These are phyloP conservation scores for Eustalomyia histrio DNA, from an alignment of 2,888 invertebrate genomes.

Conservation along the genomic window DNA sequence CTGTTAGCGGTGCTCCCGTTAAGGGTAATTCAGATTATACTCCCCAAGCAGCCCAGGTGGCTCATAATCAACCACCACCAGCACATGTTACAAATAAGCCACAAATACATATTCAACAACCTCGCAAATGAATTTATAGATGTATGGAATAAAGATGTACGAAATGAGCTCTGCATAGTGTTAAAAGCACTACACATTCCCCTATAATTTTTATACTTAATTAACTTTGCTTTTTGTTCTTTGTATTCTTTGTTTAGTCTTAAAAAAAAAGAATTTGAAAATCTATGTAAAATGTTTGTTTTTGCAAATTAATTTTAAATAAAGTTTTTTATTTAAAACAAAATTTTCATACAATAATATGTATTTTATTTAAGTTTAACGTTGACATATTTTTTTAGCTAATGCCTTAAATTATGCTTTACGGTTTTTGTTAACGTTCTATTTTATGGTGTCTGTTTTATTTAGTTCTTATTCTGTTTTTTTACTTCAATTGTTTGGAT, in stretches of 20 bases:
- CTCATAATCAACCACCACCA: slow-evolving; percentile 90
- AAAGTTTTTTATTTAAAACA: background rate
- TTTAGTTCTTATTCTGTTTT: too few relatives aligned
- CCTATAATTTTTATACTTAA: background rate
- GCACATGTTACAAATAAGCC: slow-evolving; percentile 83
- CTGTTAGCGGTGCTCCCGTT: slow-evolving; percentile 89
- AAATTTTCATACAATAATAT: too few relatives aligned
- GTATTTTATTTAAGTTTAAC: too few relatives aligned
- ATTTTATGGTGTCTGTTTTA: too few relatives aligned
- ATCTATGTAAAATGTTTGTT: background rate
- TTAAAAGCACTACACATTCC: background rate
- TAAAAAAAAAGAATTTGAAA: background rate
- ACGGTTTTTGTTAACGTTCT: too few relatives aligned
- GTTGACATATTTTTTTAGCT: too few relatives aligned
- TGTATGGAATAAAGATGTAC: too few relatives aligned
- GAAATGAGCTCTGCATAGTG: too few relatives aligned
- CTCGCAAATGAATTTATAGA: slow-evolving; percentile 83
- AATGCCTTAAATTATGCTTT: too few relatives aligned
- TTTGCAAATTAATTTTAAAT: background rate
- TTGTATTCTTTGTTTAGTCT: background rate
- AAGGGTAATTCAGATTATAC: slow-evolving; percentile 93
- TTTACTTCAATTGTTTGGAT: too few relatives aligned
- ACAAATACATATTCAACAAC: slow-evolving; percentile 89
- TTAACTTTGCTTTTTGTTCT: background rate
- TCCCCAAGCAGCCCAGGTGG: slow-evolving; percentile 91